Percentiles rank a stretch among this genome's conserved stretches.
These are phyloP conservation scores for Lochmaea capreae DNA, from an alignment of 2,888 invertebrate species.

Conservation along the genomic window DNA sequence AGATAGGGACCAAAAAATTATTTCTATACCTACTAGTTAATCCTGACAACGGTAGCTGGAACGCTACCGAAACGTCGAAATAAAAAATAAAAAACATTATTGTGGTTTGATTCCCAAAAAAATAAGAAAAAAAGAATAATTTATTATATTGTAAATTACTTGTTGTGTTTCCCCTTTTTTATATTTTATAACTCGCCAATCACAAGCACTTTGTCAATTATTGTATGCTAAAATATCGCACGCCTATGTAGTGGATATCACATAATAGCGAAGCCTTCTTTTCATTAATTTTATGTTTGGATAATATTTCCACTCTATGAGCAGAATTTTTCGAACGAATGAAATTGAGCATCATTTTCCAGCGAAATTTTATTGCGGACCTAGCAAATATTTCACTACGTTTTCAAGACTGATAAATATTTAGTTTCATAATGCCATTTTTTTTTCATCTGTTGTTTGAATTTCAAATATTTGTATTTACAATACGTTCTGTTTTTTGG, in stretches of 20 bases:
- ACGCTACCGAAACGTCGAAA: too few relatives aligned
- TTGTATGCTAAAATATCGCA: not conserved
- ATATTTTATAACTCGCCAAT: too few relatives aligned
- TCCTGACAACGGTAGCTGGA: too few relatives aligned
- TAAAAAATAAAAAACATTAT: too few relatives aligned
- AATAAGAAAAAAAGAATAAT: too few relatives aligned
- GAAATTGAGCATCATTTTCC: slow-evolving; percentile 3
- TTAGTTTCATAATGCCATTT: slow-evolving; percentile 1
- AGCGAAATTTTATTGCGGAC: slow-evolving; percentile 12
- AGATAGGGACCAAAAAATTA: too few relatives aligned
- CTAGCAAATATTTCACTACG: slow-evolving; percentile 9
- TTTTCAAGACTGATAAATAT: slow-evolving; percentile 8
- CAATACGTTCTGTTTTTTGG: not conserved
- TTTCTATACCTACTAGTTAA: too few relatives aligned
- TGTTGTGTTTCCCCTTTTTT: too few relatives aligned
- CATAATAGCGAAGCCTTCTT: slow-evolving; percentile 16
- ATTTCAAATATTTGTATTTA: slow-evolving; percentile 8
- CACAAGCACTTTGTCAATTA: too few relatives aligned
- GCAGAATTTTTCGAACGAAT: slow-evolving; percentile 13
- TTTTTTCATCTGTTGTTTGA: not conserved
- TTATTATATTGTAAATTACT: too few relatives aligned
- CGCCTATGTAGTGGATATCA: slow-evolving; percentile 2
- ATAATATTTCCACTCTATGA: slow-evolving; percentile 17
- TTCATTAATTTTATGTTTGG: slow-evolving; percentile 16
- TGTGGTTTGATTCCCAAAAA: too few relatives aligned